Evolutionary conservation across 2,888 invertebrate genomes (phyloP).

Genomic region (Acanthococcus lagerstroemiae): DNA sequence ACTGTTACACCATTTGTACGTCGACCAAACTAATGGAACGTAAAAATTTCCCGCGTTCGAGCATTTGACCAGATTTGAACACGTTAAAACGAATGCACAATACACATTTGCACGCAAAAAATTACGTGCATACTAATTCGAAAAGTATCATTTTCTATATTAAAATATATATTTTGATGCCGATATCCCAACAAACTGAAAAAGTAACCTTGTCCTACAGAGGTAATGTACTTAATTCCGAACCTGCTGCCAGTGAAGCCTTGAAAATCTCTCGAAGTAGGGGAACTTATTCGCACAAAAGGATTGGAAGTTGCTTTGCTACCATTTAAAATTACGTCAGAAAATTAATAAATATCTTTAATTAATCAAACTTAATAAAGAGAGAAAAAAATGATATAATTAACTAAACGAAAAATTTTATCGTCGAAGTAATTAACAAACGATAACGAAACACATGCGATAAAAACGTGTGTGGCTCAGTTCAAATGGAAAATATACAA

Average conservation of each 20-base stretch:
- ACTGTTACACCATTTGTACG: too few relatives aligned
- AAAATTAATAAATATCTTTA: constrained; percentile 26
- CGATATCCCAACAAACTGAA: constrained; percentile 8
- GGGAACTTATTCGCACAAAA: constrained; percentile 18
- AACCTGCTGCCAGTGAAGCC: constrained; percentile 23
- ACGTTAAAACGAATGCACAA: too few relatives aligned
- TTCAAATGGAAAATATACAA: too few relatives aligned
- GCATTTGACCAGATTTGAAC: too few relatives aligned
- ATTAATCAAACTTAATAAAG: constrained; percentile 26
- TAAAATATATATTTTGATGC: constrained; percentile 1
- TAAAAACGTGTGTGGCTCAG: neutral
- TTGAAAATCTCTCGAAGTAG: constrained; percentile 14
- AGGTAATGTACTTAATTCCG: constrained; percentile 5
- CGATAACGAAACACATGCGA: neutral
- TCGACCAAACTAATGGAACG: too few relatives aligned
- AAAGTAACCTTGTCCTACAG: constrained; percentile 24
- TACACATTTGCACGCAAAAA: neutral
- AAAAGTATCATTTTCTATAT: too few relatives aligned
- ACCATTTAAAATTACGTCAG: constrained; percentile 19
- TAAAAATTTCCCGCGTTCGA: too few relatives aligned
- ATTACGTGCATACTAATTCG: constrained; percentile 2
- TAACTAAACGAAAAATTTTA: constrained; percentile 16
- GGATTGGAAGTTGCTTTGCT: constrained; percentile 13
- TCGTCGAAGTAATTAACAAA: constrained; percentile 11
- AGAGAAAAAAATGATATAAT: constrained; percentile 20